A percentile compares a stretch with the other conserved stretches of the same genome.
phyloP scores from a whole-genome alignment of 2,113 vertebrate species.

The zebrafish (Danio rerio) region GRCz12tu NC_133177.1:7557501-7558000 shows the following conservation, averaged over 20 bases:
- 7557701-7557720: constrained; percentile 27
- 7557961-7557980: constrained; percentile 11
- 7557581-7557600: constrained; percentile 77
- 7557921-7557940: constrained; percentile 25
- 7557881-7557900: constrained; percentile 17
- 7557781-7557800: constrained; percentile 50
- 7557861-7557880: background rate
- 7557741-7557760: constrained; percentile 67
- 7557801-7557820: constrained; percentile 31
- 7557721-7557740: constrained; percentile 67
- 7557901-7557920: background rate
- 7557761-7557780: constrained; percentile 47
- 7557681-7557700: constrained; percentile 43
- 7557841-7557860: background rate
- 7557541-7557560: constrained; percentile 70
- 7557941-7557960: constrained; percentile 1
- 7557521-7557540: constrained; percentile 64
- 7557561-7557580: constrained; percentile 70
- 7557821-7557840: constrained; percentile 22
- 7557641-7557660: constrained; percentile 4
- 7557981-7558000: constrained; percentile 31
- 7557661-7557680: constrained; percentile 30
- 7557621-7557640: constrained; percentile 62
- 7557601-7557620: constrained; percentile 75
- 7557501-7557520: constrained; percentile 61